A percentile compares a stretch with the other conserved stretches of the same genome.
Evolutionary conservation across 2,113 vertebrate species (phyloP).

Genomic region (Forbesichthys agassizii): DNA sequence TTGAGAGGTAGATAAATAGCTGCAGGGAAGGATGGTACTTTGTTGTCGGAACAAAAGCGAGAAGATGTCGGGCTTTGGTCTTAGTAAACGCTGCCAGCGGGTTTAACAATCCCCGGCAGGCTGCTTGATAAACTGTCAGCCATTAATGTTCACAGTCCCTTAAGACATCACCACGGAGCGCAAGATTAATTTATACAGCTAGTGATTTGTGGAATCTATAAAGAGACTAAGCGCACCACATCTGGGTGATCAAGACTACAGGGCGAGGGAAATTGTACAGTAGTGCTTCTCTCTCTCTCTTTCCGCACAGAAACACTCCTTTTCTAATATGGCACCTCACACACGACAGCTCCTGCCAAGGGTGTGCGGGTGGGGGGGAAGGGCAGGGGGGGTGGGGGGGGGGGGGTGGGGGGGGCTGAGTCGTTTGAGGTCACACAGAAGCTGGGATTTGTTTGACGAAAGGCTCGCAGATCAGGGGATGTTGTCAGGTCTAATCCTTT

Average conservation of each 20-base stretch:
- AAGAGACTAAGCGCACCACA: constrained; percentile 20
- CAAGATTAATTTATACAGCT: constrained; percentile 31
- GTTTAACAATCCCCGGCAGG: constrained; percentile 56
- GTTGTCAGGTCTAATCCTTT: constrained; percentile 32
- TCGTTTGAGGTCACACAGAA: constrained; percentile 22
- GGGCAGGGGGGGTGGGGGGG: neutral
- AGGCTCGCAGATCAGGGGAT: constrained; percentile 33
- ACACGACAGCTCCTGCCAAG: constrained; percentile 22
- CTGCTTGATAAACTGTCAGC: constrained; percentile 60
- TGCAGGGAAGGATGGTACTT: constrained; percentile 65
- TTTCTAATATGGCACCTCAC: constrained; percentile 8
- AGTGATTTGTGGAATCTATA: constrained; percentile 17
- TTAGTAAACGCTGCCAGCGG: constrained; percentile 45
- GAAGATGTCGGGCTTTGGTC: constrained; percentile 45
- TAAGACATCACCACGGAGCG: constrained; percentile 28
- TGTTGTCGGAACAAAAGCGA: constrained; percentile 64
- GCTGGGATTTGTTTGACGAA: constrained; percentile 17
- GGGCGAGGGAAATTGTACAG: constrained; percentile 1
- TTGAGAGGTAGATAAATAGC: constrained; percentile 71
- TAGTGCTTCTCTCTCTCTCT: neutral
- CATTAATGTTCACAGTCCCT: constrained; percentile 45
- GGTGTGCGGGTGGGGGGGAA: neutral
- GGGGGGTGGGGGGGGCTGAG: constrained; percentile 5
- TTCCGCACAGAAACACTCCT: neutral
- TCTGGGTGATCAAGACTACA: constrained; percentile 10